Evolutionary conservation across 2,888 invertebrate genomes (phyloP), one percentile per base, ranked within the genome.

Genomic region (Candidula unifasciata): DNA sequence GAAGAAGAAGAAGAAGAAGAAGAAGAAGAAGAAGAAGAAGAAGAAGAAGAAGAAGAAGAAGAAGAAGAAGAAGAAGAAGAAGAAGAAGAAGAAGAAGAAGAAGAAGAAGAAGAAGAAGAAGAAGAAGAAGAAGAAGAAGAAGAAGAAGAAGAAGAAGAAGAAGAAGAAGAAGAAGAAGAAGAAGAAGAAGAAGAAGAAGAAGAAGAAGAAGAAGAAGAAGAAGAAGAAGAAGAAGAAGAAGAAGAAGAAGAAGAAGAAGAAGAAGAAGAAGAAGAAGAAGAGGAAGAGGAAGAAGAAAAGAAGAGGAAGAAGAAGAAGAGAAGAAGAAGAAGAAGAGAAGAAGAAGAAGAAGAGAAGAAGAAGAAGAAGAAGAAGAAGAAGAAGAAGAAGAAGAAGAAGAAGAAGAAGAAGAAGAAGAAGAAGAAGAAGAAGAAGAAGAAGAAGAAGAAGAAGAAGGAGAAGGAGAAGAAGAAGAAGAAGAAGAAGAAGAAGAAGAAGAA

Each of bases 91-190:
- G 60, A 60, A 60, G 60, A 24, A 60, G 60, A 60, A 60, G 60
- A 60, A 60, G 60, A 60, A 60, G 60, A 60, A 60, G 60, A 24
- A 60, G 60, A 60, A 60, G 60, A 60, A 60, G 60, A 60, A 60
- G 60, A 24, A 60, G 60, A 60, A 60, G 60, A 60, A 60, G 60
- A 60, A 60, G 60, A 60, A 60, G 60, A 3, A 60, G 16, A 60
- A 8, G 5, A 60, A 8, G 5, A 60, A 60, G 60, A 24, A 60
- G 6, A 60, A 60, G 6, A 60, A 60, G 60, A 16, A 60, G 16
- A 60, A 8, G 5, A 60, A 8, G 5, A 60, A 60, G 6, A 60
- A 60, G 6, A 60, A 24, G 5, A 60, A 60, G 6, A 8, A 60
- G 6, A 60, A 60, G 60, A 8, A 60, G 44, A 44, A 44, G 44